These are phyloP conservation scores for Diceros bicornis DNA, from an alignment of 2,797 vertebrate species.

Conservation along the genomic window DNA sequence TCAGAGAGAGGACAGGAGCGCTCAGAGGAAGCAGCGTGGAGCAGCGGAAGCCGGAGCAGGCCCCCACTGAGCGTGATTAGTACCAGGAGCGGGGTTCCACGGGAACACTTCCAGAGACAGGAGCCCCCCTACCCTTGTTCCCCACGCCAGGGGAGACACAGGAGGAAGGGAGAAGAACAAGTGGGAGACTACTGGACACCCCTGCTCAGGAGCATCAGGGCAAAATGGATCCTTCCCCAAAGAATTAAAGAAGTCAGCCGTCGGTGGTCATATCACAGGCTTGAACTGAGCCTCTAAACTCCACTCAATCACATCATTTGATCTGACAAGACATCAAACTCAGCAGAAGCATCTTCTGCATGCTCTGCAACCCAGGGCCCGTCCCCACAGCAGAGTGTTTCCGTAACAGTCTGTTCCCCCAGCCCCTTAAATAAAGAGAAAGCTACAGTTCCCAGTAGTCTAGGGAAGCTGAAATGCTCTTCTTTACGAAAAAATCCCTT, in stretches of 20 bases:
- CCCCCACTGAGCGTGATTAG: constrained; percentile 89
- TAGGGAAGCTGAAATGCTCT: neutral
- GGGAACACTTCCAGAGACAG: constrained; percentile 56
- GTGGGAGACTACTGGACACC: neutral
- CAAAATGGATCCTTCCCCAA: neutral
- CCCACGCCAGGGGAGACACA: neutral
- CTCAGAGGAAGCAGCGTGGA: constrained; percentile 91
- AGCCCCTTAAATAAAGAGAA: neutral
- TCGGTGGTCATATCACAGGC: neutral
- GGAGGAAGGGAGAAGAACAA: neutral
- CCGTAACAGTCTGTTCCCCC: too few species aligned
- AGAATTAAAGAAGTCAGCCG: neutral
- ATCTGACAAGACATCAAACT: neutral
- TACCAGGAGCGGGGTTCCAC: constrained; percentile 78
- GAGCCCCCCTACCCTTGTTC: neutral
- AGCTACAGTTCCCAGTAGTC: neutral
- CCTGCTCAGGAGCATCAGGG: neutral
- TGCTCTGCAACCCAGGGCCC: neutral
- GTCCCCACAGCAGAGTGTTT: accelerated
- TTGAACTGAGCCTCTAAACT: neutral
- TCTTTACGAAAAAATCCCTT: neutral
- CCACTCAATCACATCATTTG: neutral
- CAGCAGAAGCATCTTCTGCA: neutral
- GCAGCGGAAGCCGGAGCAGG: constrained; percentile 89
- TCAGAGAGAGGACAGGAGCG: constrained; percentile 92